A percentile compares a stretch with the other conserved stretches of the same genome.
phyloP scores from a whole-genome alignment of 1,140 invertebrate species.

The Apis mellifera region DNA sequence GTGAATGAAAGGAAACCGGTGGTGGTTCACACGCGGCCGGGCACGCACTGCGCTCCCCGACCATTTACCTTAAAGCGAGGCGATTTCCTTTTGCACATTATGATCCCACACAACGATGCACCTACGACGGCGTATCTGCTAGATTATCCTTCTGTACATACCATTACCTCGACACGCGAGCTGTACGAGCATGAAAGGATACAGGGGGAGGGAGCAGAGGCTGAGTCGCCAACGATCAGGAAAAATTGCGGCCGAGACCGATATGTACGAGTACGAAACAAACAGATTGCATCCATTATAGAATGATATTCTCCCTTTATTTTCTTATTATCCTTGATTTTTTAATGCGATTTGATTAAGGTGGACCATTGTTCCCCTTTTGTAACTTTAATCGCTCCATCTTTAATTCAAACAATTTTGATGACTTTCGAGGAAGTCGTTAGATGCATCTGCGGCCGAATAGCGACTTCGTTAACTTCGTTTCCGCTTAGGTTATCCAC shows the following conservation, averaged over 20 bases:
- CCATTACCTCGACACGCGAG: constrained; percentile 64
- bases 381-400: not conserved
- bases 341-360: not conserved
- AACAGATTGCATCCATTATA: constrained; percentile 28
- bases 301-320: not conserved
- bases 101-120: constrained; percentile 68
- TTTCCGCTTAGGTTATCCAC: not conserved
- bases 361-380: constrained; percentile 6
- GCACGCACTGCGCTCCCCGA: constrained; percentile 47
- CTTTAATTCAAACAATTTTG: constrained; percentile 5
- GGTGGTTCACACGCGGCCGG: constrained; percentile 75
- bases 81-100: constrained; percentile 76
- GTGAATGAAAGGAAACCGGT: constrained; percentile 79
- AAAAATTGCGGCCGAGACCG: constrained; percentile 55
- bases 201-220: not conserved
- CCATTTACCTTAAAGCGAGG: constrained; percentile 75
- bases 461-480: constrained; percentile 12
- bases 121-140: constrained; percentile 48
- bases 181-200: constrained; percentile 18
- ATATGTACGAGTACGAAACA: constrained; percentile 27
- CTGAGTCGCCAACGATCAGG: constrained; percentile 25
- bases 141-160: constrained; percentile 62
- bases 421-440: constrained; percentile 25
- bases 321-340: not conserved
- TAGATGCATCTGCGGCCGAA: not conserved